phyloP scores from a whole-genome alignment of 2,797 vertebrate species.

The Aulostomus chinensis region DNA sequence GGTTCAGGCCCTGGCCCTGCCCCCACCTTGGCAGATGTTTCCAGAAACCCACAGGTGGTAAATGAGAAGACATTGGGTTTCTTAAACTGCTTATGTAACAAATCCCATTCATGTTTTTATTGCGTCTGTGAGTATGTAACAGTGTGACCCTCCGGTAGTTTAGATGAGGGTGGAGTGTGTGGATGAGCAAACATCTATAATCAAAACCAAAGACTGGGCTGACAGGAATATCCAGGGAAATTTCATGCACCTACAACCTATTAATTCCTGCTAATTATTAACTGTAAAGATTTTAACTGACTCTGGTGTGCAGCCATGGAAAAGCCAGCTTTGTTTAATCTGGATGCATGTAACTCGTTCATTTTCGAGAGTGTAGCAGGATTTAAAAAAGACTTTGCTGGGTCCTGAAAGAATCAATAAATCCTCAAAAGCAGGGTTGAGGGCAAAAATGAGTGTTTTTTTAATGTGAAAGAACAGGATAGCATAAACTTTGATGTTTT shows the following conservation, averaged over 20 bases:
- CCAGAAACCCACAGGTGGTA: slow-evolving; percentile 76
- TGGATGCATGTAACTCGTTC: too few relatives aligned
- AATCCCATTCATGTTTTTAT: slow-evolving; percentile 8
- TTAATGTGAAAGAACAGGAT: too few relatives aligned
- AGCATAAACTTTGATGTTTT: too few relatives aligned
- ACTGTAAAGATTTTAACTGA: too few relatives aligned
- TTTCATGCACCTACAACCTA: not conserved
- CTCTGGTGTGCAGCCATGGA: too few relatives aligned
- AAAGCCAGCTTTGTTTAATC: too few relatives aligned
- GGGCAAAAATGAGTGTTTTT: too few relatives aligned
- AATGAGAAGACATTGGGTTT: slow-evolving; percentile 29
- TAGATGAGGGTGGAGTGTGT: slow-evolving; percentile 4
- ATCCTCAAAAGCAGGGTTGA: too few relatives aligned
- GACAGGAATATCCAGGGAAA: slow-evolving; percentile 26
- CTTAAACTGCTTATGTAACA: slow-evolving; percentile 30
- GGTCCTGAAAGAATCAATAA: too few relatives aligned
- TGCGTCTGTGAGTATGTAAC: not conserved
- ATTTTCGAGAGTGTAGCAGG: too few relatives aligned
- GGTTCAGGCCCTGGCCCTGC: slow-evolving; percentile 54
- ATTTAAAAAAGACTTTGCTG: too few relatives aligned
- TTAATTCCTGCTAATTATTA: not conserved
- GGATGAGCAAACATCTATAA: slow-evolving; percentile 11
- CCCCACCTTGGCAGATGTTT: slow-evolving; percentile 75
- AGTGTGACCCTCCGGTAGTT: not conserved
- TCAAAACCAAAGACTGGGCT: slow-evolving; percentile 18